Conservation (phyloP, 2,888 invertebrate genomes). For the Abrostola tripartita region DNA sequence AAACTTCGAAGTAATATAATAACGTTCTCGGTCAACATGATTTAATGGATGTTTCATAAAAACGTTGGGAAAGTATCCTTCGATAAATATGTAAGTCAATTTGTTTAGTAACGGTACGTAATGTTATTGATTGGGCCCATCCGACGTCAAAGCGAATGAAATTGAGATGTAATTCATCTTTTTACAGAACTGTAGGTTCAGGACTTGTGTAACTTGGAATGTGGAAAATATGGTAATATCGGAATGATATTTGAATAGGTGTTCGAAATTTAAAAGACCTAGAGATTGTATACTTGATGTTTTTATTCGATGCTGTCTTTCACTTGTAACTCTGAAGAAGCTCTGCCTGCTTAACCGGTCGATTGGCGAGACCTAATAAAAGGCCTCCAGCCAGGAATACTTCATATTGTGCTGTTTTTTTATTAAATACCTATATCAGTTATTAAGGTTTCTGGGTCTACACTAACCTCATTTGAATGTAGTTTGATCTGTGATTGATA, state of each 20-base stretch:
- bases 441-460: no score
- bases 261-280: not conserved
- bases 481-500: no score
- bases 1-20: constrained; percentile 13
- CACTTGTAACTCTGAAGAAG: no score
- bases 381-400: no score
- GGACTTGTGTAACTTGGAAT: not conserved
- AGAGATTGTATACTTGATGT: no score
- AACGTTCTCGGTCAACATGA: constrained; percentile 7
- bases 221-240: not conserved
- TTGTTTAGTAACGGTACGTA: constrained; percentile 1
- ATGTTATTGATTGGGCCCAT: constrained; percentile 15
- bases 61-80: constrained; percentile 3
- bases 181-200: not conserved
- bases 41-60: constrained; percentile 6
- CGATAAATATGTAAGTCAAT: constrained; percentile 16
- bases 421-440: no score
- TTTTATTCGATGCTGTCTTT: no score
- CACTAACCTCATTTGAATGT: no score
- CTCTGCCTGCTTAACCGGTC: no score
- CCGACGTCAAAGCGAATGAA: constrained; percentile 1
- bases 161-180: constrained; percentile 2
- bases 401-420: no score
- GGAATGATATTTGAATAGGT: not conserved
- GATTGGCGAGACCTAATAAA: no score